Evolutionary conservation across 1,140 invertebrate genomes (phyloP), one percentile per base, ranked within the genome.

Genomic region (Zaprionus camerounensis): DNA sequence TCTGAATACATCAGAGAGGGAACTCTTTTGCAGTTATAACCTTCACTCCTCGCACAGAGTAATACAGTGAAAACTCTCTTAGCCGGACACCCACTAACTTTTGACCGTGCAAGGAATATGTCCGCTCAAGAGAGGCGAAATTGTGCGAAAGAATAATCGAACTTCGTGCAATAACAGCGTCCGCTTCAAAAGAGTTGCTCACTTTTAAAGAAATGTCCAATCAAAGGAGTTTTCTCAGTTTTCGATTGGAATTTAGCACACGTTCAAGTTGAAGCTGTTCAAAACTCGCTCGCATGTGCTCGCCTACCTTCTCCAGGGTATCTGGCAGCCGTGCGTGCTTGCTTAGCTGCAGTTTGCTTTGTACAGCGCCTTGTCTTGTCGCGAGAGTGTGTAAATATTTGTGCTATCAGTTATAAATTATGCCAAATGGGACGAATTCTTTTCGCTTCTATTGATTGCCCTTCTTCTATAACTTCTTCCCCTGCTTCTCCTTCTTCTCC

Each of bases 331-430:
- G 26, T 31, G 46, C 20, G 4, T 17, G 15, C 24, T 17, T 17
- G 1, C 31, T 9, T 17, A 28, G 13, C 28, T 53, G 7, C 2
- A 46, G 41, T 17, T 46, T 46, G 13, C 36, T n/a, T 46, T 46
- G 41, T 17, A 7, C 41, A 38, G 36, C 36, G 13, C 36, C 7
- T 38, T 46, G n/a, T 46, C 5, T 67, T 59, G 17, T 38, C n/a
- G 34, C n/a, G 13, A 24, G 24, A 44, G 15, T 22, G 44, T 68
- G 41, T 46, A 67, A 67, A 67, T 44, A 57, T 72, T 38, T 71
- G 36, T 41, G 41, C 64, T 61, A 68, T 73, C 55, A 73, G 64
- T 55, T 68, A 17, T 59, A 72, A 72, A 31, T 67, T 53, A 53
- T 69, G 34, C 5, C 63, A 46, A 61, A 51, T 69, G 66, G 22